phyloP scores from a whole-genome alignment of 2,797 vertebrate species.

The Australoheros facetus region DNA sequence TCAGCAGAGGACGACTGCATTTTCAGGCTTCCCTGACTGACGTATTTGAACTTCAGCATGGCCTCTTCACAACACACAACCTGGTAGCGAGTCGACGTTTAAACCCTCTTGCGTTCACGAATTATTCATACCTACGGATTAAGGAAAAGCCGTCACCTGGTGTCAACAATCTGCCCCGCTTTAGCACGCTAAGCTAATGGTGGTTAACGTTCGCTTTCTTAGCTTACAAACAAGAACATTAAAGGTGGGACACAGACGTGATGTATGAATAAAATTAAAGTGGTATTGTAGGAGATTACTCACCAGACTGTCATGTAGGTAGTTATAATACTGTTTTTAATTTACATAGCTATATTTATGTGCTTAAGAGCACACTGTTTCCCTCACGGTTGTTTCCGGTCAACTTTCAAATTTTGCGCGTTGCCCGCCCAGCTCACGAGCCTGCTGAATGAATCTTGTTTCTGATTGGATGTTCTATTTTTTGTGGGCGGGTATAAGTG shows the following conservation, averaged over 20 bases:
- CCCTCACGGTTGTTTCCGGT: slow-evolving; percentile 66
- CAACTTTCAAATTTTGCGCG: slow-evolving; percentile 85
- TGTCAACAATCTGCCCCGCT: slow-evolving; percentile 24
- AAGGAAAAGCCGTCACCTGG: background rate
- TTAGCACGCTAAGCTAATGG: slow-evolving; percentile 25
- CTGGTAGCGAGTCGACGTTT: background rate
- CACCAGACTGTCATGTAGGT: slow-evolving; percentile 47
- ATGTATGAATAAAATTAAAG: background rate
- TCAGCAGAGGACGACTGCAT: slow-evolving; percentile 75
- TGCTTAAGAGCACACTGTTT: slow-evolving; percentile 5
- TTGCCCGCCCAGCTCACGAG: slow-evolving; percentile 37
- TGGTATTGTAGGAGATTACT: slow-evolving; percentile 5
- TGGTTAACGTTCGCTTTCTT: slow-evolving; percentile 27
- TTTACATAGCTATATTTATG: background rate
- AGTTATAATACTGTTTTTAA: background rate
- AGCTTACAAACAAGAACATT: background rate
- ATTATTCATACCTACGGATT: background rate
- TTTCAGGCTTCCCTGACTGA: slow-evolving; percentile 72
- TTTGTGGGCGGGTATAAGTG: slow-evolving; percentile 19
- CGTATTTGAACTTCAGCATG: slow-evolving; percentile 97
- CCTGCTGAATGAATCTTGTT: background rate
- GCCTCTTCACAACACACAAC: slow-evolving; percentile 24
- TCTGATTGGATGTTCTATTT: slow-evolving; percentile 54
- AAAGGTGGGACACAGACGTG: background rate
- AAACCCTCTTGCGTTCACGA: background rate